A percentile compares a stretch with the other conserved stretches of the same genome.
Conservation (phyloP, 2,113 vertebrate genomes). For the Dicentrarchus labrax region DNA sequence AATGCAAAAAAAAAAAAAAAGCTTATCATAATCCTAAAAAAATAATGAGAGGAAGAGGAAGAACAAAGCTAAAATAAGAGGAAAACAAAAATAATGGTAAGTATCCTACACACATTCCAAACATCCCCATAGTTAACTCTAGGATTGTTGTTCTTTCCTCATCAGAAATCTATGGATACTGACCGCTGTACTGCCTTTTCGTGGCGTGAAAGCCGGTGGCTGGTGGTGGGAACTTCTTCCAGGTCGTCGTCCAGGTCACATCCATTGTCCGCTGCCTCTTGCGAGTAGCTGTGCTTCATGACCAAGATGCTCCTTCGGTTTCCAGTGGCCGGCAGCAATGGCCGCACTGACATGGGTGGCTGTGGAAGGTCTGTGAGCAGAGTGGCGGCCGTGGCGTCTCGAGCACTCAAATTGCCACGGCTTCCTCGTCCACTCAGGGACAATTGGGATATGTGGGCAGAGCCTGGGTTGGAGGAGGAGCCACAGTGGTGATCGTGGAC, state of each 20-base stretch:
- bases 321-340: slow-evolving; percentile 87
- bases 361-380: slow-evolving; percentile 92
- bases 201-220: slow-evolving; percentile 96
- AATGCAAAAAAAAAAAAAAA: slow-evolving; percentile 54
- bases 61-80: slow-evolving; percentile 61
- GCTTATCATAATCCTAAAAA: slow-evolving; percentile 52
- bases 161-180: slow-evolving; percentile 96
- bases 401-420: slow-evolving; percentile 93
- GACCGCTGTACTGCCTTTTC: slow-evolving; percentile 99
- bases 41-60: slow-evolving; percentile 61
- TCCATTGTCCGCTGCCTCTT: slow-evolving; percentile 90
- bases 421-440: slow-evolving; percentile 92
- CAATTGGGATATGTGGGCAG: slow-evolving; percentile 79
- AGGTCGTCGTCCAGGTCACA: slow-evolving; percentile 96
- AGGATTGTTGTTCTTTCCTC: slow-evolving; percentile 82
- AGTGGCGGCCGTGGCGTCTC: slow-evolving; percentile 85
- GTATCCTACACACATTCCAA: slow-evolving; percentile 77
- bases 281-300: slow-evolving; percentile 99
- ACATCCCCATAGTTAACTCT: slow-evolving; percentile 52
- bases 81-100: slow-evolving; percentile 71
- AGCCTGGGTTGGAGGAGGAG: slow-evolving; percentile 81
- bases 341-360: slow-evolving; percentile 86
- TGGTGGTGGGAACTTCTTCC: slow-evolving; percentile 98
- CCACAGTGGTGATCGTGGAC: slow-evolving; percentile 99
- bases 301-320: slow-evolving; percentile 96